These are phyloP conservation scores for Apocrypta bakeri DNA, from an alignment of 1,140 invertebrate genomes.

Conservation along the genomic window DNA sequence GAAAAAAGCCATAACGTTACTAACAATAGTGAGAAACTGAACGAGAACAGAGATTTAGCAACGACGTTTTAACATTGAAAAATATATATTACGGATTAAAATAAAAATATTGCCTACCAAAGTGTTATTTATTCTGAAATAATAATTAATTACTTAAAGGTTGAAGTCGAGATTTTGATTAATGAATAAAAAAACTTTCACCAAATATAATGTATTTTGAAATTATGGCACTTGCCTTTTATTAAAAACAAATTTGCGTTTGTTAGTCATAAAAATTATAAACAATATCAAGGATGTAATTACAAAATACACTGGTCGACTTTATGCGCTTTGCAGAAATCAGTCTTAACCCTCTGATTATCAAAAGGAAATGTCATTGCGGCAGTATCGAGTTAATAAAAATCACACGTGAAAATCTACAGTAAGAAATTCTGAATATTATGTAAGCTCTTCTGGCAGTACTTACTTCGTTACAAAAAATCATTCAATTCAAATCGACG, in stretches of 20 bases:
- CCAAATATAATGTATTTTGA: conserved; percentile 25
- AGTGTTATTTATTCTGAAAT: too few relatives aligned
- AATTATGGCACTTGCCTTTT: conserved; percentile 71
- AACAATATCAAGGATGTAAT: conserved; percentile 66
- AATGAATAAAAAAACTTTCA: not conserved
- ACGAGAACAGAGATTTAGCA: too few relatives aligned
- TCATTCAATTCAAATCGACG: not conserved
- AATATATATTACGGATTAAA: too few relatives aligned
- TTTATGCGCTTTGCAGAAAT: conserved; percentile 60
- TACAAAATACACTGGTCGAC: conserved; percentile 65
- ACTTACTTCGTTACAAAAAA: not conserved
- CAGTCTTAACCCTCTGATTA: conserved; percentile 68
- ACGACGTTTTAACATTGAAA: too few relatives aligned
- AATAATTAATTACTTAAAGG: too few relatives aligned
- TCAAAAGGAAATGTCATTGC: conserved; percentile 39
- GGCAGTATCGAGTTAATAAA: not conserved
- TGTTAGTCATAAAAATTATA: conserved; percentile 65
- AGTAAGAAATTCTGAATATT: not conserved
- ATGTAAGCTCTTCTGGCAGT: conserved; percentile 5
- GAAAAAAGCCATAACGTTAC: too few relatives aligned
- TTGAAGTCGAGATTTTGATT: not conserved
- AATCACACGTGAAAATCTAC: conserved; percentile 7
- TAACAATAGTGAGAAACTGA: too few relatives aligned
- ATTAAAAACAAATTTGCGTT: conserved; percentile 67
- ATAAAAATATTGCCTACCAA: too few relatives aligned